Conservation (phyloP, 2,797 vertebrate species). For the Merluccius polli region DNA sequence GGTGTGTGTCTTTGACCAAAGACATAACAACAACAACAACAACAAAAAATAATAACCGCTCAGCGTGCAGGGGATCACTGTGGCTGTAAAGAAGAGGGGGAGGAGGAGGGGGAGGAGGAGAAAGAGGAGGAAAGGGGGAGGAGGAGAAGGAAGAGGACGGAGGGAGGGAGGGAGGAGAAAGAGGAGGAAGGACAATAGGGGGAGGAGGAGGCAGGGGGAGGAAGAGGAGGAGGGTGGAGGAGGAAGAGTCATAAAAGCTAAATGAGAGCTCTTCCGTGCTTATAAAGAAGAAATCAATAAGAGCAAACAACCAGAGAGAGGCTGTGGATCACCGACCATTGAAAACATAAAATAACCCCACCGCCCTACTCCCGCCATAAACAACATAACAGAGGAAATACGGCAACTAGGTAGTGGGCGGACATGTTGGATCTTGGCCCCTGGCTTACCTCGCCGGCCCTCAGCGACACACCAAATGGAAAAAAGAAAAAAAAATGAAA, state of each 20-base stretch:
- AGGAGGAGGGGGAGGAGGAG: not conserved
- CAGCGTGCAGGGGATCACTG: too few relatives aligned
- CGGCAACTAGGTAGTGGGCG: not conserved
- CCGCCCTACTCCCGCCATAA: too few relatives aligned
- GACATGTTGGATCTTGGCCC: slow-evolving; percentile 9
- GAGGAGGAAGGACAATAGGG: too few relatives aligned
- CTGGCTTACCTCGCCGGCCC: not conserved
- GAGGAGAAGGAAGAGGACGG: too few relatives aligned
- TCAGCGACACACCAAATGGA: not conserved
- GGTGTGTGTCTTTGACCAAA: too few relatives aligned
- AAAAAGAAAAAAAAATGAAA: slow-evolving; percentile 19
- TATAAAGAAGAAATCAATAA: too few relatives aligned
- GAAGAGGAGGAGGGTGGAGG: not conserved
- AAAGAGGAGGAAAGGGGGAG: too few relatives aligned
- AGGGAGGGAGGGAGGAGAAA: too few relatives aligned
- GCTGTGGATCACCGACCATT: not conserved
- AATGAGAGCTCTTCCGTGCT: too few relatives aligned
- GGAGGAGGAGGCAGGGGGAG: not conserved
- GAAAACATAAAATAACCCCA: not conserved
- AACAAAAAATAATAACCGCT: too few relatives aligned
- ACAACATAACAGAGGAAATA: not conserved
- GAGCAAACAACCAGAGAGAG: not conserved
- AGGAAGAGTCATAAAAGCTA: too few relatives aligned
- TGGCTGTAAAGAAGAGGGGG: not conserved
- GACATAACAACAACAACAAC: too few relatives aligned